A percentile compares a stretch with the other conserved stretches of the same genome.
Evolutionary conservation across 2,888 invertebrate species (phyloP).

Genomic region (Melitaea athalia): DNA sequence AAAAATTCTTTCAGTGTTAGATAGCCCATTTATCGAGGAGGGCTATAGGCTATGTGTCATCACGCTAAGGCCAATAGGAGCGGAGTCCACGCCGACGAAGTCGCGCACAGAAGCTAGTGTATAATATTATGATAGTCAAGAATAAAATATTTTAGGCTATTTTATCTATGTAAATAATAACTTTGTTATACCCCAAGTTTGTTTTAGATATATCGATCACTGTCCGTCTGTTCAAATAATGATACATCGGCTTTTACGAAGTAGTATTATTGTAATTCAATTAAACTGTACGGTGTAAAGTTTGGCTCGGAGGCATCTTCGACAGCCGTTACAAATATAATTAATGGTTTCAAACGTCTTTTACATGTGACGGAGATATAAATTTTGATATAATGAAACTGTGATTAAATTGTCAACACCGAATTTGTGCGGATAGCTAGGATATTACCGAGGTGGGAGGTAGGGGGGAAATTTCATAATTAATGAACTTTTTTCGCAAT

Average conservation of each 20-base stretch:
- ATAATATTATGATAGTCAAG: too few species aligned
- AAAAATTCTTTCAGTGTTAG: too few species aligned
- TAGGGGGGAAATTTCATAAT: too few species aligned
- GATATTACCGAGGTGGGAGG: constrained; percentile 9
- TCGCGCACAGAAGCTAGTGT: too few species aligned
- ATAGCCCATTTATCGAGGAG: too few species aligned
- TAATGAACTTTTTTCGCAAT: too few species aligned
- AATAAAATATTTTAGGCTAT: too few species aligned
- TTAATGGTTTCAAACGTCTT: constrained; percentile 59
- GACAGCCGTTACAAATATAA: constrained; percentile 71
- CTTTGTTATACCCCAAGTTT: neutral
- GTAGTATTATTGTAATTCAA: constrained; percentile 33
- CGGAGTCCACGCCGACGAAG: too few species aligned
- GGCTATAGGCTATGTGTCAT: too few species aligned
- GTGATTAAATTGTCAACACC: constrained; percentile 30
- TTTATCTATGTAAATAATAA: neutral
- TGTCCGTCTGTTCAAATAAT: neutral
- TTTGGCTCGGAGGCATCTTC: constrained; percentile 65
- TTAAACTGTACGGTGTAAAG: constrained; percentile 46
- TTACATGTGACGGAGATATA: constrained; percentile 42
- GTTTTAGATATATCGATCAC: neutral
- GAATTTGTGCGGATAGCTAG: constrained; percentile 9
- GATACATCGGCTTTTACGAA: neutral
- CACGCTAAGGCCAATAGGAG: too few species aligned
- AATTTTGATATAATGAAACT: constrained; percentile 38